phyloP scores from a whole-genome alignment of 2,113 vertebrate species.

The Hemiprocne comata region DNA sequence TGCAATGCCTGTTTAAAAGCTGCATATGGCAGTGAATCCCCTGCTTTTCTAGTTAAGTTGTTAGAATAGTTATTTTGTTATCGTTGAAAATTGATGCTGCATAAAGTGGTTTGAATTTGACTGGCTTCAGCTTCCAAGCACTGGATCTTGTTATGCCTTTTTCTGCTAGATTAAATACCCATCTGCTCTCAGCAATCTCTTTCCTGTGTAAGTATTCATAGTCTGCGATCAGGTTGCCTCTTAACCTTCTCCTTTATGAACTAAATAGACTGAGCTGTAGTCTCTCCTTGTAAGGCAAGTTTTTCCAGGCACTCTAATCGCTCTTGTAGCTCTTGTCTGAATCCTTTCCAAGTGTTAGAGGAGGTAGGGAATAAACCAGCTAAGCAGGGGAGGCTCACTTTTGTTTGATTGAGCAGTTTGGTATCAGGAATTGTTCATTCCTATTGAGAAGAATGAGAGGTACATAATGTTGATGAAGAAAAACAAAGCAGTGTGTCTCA shows the following conservation, averaged over 20 bases:
- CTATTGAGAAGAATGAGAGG: not conserved
- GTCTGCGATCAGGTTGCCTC: conserved; percentile 48
- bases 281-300: conserved; percentile 44
- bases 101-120: conserved; percentile 41
- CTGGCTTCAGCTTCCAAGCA: conserved; percentile 20
- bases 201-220: conserved; percentile 2
- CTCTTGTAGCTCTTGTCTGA: conserved; percentile 41
- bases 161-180: conserved; percentile 65
- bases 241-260: conserved; percentile 58
- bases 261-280: not conserved
- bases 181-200: conserved; percentile 30
- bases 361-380: conserved; percentile 29
- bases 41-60: conserved; percentile 5
- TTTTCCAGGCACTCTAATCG: conserved; percentile 18
- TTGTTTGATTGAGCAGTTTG: not conserved
- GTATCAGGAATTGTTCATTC: not conserved
- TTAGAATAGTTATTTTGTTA: conserved; percentile 22
- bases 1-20: not conserved
- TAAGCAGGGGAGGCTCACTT: not conserved
- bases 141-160: conserved; percentile 15
- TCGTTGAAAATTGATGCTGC: not conserved
- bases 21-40: not conserved
- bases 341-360: conserved; percentile 28
- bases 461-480: not conserved
- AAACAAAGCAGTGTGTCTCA: not conserved